Percentiles rank a stretch among this genome's conserved stretches.
Conservation (phyloP, 2,113 vertebrate species). For the Phyllopteryx taeniolatus region DNA sequence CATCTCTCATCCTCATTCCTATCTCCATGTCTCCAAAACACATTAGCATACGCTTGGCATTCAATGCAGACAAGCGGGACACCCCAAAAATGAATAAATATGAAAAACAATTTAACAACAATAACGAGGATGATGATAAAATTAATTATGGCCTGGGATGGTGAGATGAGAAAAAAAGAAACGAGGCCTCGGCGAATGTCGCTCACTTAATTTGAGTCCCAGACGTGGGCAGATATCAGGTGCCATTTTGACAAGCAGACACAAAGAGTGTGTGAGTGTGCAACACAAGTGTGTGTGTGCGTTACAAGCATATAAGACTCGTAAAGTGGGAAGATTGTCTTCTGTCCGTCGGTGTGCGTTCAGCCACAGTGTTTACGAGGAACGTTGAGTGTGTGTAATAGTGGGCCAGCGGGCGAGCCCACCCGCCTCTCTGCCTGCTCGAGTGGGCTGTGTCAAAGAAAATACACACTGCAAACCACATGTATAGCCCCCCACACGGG, state of each 20-base stretch:
- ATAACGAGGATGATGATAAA: slow-evolving; percentile 81
- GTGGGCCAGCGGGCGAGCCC: slow-evolving; percentile 50
- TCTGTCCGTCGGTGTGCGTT: slow-evolving; percentile 41
- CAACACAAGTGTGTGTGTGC: slow-evolving; percentile 16
- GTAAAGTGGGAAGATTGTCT: slow-evolving; percentile 40
- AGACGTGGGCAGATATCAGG: slow-evolving; percentile 77
- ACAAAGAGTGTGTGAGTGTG: slow-evolving; percentile 50
- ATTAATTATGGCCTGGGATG: slow-evolving; percentile 78
- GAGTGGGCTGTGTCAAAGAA: slow-evolving; percentile 31
- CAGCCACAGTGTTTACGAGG: slow-evolving; percentile 52
- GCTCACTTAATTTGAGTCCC: slow-evolving; percentile 94
- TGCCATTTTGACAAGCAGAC: slow-evolving; percentile 68
- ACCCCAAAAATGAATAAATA: slow-evolving; percentile 68
- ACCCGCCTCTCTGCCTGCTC: slow-evolving; percentile 43
- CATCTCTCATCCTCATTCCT: slow-evolving; percentile 65
- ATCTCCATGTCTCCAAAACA: slow-evolving; percentile 64
- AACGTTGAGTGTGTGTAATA: slow-evolving; percentile 41
- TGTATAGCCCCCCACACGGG: slow-evolving; percentile 40
- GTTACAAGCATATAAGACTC: slow-evolving; percentile 41
- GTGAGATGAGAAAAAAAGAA: slow-evolving; percentile 54
- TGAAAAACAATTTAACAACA: slow-evolving; percentile 81
- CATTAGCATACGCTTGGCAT: slow-evolving; percentile 99
- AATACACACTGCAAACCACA: slow-evolving; percentile 52
- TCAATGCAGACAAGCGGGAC: slow-evolving; percentile 77
- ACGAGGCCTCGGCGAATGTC: slow-evolving; percentile 61